Conservation (phyloP, 2,113 vertebrate species). For the Varanus komodoensis region DNA sequence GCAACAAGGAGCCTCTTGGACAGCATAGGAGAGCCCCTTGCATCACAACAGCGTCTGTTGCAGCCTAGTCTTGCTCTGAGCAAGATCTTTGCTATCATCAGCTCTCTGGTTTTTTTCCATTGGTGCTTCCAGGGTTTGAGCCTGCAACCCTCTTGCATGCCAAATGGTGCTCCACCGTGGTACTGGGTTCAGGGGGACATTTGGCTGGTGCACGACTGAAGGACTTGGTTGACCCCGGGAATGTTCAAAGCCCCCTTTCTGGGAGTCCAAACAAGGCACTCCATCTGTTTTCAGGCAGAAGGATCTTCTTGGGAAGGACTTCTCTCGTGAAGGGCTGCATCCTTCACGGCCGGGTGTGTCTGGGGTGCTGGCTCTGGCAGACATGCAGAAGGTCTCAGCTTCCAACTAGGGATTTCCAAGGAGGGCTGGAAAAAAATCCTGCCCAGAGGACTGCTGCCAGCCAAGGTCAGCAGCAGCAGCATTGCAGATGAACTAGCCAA, state of each 20-base stretch:
- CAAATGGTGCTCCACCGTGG: not conserved
- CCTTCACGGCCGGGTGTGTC: no score
- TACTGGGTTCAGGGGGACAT: no score
- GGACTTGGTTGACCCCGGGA: not conserved
- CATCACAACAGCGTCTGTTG: not conserved
- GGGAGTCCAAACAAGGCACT: not conserved
- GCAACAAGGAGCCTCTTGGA: not conserved
- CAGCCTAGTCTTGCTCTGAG: not conserved
- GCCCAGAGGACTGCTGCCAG: no score
- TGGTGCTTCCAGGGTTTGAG: not conserved
- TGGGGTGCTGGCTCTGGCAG: no score
- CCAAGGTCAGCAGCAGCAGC: no score
- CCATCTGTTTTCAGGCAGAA: not conserved
- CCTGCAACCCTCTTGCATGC: not conserved
- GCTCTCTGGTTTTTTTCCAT: not conserved
- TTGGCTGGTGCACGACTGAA: no score
- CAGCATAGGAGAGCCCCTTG: not conserved
- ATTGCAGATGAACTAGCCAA: no score
- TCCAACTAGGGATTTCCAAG: no score
- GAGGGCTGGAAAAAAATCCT: no score
- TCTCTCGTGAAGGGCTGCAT: not conserved
- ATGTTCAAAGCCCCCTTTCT: not conserved
- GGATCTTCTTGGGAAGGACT: not conserved
- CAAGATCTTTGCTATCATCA: not conserved
- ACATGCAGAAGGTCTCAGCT: no score